Percentiles rank a stretch among this genome's conserved stretches.
phyloP scores from a whole-genome alignment of 1,140 invertebrate species.

The Conopomorpha cramerella region DNA sequence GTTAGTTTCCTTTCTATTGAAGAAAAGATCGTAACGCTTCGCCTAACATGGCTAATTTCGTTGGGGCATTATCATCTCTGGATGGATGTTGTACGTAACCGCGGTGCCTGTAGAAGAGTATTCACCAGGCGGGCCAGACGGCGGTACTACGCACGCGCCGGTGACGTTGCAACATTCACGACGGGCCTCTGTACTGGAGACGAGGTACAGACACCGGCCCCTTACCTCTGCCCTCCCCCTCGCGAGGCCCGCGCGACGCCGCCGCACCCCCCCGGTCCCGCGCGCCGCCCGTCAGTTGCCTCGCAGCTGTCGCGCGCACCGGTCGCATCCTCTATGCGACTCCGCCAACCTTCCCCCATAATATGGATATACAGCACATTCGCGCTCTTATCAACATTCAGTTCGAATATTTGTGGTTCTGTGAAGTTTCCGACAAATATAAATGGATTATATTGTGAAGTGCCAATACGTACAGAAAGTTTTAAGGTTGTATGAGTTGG shows the following conservation, averaged over 20 bases:
- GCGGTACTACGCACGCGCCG: conserved; percentile 28
- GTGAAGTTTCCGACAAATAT: conserved; percentile 49
- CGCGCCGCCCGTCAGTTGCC: conserved; percentile 28
- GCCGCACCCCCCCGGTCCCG: conserved; percentile 8
- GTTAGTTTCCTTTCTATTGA: too few relatives aligned
- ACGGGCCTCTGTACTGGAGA: conserved; percentile 19
- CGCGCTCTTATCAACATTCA: conserved; percentile 45
- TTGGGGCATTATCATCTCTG: too few relatives aligned
- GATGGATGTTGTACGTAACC: too few relatives aligned
- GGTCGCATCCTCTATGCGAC: conserved; percentile 49
- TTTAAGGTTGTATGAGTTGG: conserved; percentile 45
- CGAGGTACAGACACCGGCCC: conserved; percentile 31
- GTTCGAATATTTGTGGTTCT: conserved; percentile 52
- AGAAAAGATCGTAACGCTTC: too few relatives aligned
- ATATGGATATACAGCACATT: conserved; percentile 55
- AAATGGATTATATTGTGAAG: conserved; percentile 60
- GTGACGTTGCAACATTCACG: conserved; percentile 48
- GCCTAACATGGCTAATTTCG: too few relatives aligned
- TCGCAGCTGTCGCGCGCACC: conserved; percentile 46
- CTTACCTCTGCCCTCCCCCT: conserved; percentile 5
- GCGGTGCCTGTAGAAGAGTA: too few relatives aligned
- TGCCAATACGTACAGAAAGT: conserved; percentile 20
- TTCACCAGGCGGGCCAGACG: conserved; percentile 9
- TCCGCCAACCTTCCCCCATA: conserved; percentile 28
- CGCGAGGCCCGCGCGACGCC: conserved; percentile 11